Percentiles rank a stretch among this genome's conserved stretches.
These are phyloP conservation scores for Drosophila birchii DNA, from an alignment of 2,888 invertebrate species.

Conservation along the genomic window DNA sequence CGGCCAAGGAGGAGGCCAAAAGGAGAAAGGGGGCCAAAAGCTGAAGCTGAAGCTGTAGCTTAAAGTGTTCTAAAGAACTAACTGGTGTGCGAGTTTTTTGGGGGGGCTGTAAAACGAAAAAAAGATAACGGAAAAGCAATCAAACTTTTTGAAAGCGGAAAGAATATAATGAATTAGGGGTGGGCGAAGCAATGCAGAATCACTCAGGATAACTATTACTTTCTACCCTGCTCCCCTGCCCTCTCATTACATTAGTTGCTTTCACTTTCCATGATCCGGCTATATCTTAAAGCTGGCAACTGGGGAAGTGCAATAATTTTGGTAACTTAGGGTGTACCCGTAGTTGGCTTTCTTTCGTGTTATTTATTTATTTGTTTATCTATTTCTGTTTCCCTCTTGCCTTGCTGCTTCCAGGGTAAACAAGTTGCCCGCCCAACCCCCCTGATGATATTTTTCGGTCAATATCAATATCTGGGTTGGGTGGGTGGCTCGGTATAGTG, in stretches of 20 bases:
- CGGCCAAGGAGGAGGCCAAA: background rate
- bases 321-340: background rate
- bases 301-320: background rate
- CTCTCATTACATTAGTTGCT: background rate
- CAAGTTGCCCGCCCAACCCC: constrained; percentile 10
- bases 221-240: background rate
- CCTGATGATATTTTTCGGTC: constrained; percentile 49
- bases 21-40: too few species aligned
- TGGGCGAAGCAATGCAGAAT: too few species aligned
- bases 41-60: background rate
- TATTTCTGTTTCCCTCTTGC: constrained; percentile 26
- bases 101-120: constrained; percentile 10
- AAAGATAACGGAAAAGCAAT: constrained; percentile 26
- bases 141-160: constrained; percentile 36
- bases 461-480: constrained; percentile 55
- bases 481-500: background rate
- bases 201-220: constrained; percentile 1
- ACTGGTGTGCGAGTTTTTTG: constrained; percentile 13
- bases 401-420: constrained; percentile 33
- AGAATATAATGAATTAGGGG: constrained; percentile 32
- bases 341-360: background rate
- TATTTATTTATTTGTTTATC: constrained; percentile 49
- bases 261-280: background rate
- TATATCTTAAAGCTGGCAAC: constrained; percentile 1
- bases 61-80: constrained; percentile 18